phyloP scores from a whole-genome alignment of 2,113 vertebrate genomes.

The Burhinus oedicnemus region DNA sequence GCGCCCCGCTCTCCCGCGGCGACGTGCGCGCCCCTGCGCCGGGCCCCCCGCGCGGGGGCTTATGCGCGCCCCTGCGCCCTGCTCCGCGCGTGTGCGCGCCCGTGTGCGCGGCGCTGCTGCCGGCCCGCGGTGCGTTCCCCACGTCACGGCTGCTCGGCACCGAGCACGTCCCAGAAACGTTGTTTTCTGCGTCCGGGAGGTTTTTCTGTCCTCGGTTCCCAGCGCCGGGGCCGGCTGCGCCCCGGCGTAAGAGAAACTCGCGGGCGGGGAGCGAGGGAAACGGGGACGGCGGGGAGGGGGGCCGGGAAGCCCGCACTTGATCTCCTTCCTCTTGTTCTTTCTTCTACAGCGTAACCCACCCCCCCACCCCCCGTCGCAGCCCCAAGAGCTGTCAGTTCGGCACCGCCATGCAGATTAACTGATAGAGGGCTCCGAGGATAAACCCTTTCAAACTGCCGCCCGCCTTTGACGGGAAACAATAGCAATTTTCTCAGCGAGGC shows the following conservation, averaged over 20 bases:
- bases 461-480: constrained; percentile 55
- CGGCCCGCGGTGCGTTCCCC: background rate
- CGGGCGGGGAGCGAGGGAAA: background rate
- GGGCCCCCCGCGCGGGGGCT: too few relatives aligned
- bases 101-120: background rate
- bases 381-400: constrained; percentile 43
- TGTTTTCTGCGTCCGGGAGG: constrained; percentile 18
- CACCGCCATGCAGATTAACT: constrained; percentile 15
- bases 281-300: background rate
- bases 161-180: constrained; percentile 30
- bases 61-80: background rate
- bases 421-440: background rate
- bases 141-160: constrained; percentile 35
- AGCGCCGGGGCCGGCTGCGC: constrained; percentile 16
- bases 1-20: background rate
- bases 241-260: constrained; percentile 7
- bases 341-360: background rate
- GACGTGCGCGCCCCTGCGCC: background rate
- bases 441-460: background rate
- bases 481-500: constrained; percentile 59
- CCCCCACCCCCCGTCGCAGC: background rate
- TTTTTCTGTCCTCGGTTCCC: constrained; percentile 23
- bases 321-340: background rate
- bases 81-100: background rate
- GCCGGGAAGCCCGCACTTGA: background rate